Conservation (phyloP, 2,113 vertebrate genomes). For the Tympanuchus pallidicinctus region DNA sequence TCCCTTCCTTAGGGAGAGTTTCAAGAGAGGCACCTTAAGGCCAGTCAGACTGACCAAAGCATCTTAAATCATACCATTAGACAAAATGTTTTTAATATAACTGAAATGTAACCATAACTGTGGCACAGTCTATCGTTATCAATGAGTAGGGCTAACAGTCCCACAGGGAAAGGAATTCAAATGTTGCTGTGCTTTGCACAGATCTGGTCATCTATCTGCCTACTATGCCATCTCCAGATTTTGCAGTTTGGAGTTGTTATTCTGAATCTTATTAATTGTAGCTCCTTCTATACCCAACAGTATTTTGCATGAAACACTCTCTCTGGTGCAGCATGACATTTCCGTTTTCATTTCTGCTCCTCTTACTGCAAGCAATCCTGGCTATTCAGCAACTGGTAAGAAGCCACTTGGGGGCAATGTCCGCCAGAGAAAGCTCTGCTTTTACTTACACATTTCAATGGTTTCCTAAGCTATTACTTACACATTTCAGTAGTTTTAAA, state of each 20-base stretch:
- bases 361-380: not conserved
- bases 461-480: not conserved
- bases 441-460: not conserved
- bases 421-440: not conserved
- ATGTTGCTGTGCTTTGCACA: not conserved
- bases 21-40: not conserved
- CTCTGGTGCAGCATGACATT: not conserved
- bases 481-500: not conserved
- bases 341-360: not conserved
- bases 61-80: not conserved
- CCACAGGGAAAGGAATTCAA: not conserved
- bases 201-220: not conserved
- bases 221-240: not conserved
- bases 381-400: accelerated
- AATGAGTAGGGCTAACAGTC: not conserved
- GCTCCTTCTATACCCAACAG: not conserved
- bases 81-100: not conserved
- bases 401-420: constrained; percentile 71
- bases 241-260: not conserved
- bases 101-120: not conserved
- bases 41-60: not conserved
- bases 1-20: not conserved
- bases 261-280: accelerated
- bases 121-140: not conserved
- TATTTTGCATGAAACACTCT: not conserved